A percentile compares a stretch with the other conserved stretches of the same genome.
Evolutionary conservation across 1,140 invertebrate genomes (phyloP).

Genomic region (Nasonia longicornis): DNA sequence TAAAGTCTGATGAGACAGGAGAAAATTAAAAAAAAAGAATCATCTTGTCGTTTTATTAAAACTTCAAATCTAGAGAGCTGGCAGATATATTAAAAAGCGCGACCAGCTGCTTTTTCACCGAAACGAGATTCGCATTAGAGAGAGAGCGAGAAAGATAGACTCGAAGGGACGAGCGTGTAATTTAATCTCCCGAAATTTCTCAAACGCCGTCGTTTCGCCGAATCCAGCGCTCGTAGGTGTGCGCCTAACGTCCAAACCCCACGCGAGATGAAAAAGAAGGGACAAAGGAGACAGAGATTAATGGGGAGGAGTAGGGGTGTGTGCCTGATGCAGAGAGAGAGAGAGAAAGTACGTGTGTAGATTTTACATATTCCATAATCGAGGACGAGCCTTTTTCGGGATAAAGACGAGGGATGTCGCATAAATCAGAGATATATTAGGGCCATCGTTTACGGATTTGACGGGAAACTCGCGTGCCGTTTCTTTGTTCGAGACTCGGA

Average conservation of each 20-base stretch:
- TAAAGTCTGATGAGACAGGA: neutral
- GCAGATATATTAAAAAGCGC: neutral
- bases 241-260: neutral
- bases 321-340: neutral
- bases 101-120: neutral
- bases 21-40: neutral
- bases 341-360: neutral
- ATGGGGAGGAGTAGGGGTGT: neutral
- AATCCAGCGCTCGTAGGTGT: neutral
- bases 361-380: conserved; percentile 40
- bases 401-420: neutral
- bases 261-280: neutral
- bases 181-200: neutral
- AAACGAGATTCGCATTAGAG: conserved; percentile 1
- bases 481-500: neutral
- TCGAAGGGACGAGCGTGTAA: neutral
- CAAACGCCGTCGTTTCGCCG: neutral
- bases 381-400: neutral
- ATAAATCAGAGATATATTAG: conserved; percentile 28
- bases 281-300: neutral
- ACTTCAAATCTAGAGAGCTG: neutral
- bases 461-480: neutral
- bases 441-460: neutral
- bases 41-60: neutral
- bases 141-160: neutral